phyloP scores from a whole-genome alignment of 2,113 vertebrate species.

The Hirundichthys speculiger region DNA sequence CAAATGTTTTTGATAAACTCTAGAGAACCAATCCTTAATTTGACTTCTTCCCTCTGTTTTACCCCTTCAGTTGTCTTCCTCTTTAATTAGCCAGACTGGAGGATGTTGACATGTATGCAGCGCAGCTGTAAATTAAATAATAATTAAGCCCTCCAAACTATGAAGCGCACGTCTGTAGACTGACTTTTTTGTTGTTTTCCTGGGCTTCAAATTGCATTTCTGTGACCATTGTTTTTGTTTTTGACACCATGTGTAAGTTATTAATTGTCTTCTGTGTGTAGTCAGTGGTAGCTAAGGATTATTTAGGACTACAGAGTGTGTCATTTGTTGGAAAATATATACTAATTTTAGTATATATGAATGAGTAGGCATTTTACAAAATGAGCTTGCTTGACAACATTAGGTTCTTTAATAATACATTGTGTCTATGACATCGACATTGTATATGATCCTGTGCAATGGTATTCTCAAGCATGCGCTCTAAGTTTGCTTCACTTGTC shows the following conservation, averaged over 20 bases:
- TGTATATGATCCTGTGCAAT: not conserved
- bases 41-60: constrained; percentile 67
- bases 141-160: constrained; percentile 31
- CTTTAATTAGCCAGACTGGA: constrained; percentile 73
- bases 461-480: constrained; percentile 14
- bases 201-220: no score
- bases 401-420: not conserved
- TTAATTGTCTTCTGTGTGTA: no score
- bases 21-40: constrained; percentile 36
- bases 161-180: constrained; percentile 4
- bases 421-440: no score
- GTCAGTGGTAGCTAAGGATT: not conserved
- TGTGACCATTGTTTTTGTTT: no score
- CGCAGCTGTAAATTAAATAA: constrained; percentile 61
- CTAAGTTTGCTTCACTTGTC: constrained; percentile 50
- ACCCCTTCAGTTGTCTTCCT: constrained; percentile 65
- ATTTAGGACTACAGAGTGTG: not conserved
- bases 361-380: not conserved
- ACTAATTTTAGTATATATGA: not conserved
- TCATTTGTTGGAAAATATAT: not conserved
- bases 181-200: constrained; percentile 19
- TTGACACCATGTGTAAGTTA: no score
- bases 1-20: constrained; percentile 46
- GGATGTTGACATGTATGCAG: constrained; percentile 59
- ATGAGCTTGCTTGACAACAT: constrained; percentile 5